Conservation (phyloP, 2,797 vertebrate genomes). For the Lindbergichthys nudifrons region DNA sequence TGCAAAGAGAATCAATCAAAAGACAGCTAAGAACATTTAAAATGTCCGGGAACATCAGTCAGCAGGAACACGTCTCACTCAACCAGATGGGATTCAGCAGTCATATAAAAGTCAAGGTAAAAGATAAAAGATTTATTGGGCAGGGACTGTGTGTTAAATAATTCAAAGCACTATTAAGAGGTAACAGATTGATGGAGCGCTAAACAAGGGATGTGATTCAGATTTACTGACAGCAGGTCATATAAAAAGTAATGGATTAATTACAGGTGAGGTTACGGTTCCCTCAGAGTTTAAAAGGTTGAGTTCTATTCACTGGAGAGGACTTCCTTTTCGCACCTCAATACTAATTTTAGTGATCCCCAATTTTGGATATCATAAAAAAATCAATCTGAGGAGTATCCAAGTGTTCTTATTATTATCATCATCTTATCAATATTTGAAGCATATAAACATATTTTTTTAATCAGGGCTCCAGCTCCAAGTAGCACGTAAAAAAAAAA, state of each 20-base stretch:
- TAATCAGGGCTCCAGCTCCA: no score
- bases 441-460: background rate
- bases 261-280: slow-evolving; percentile 1
- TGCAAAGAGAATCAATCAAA: slow-evolving; percentile 37
- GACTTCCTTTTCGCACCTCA: background rate
- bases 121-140: slow-evolving; percentile 46
- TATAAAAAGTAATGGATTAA: slow-evolving; percentile 11
- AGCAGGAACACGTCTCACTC: slow-evolving; percentile 1
- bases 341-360: background rate
- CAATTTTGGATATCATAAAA: background rate
- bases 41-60: slow-evolving; percentile 14
- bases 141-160: slow-evolving; percentile 36
- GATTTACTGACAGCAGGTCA: slow-evolving; percentile 1
- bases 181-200: slow-evolving; percentile 9
- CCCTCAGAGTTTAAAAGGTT: background rate
- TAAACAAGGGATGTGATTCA: slow-evolving; percentile 16
- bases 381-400: background rate
- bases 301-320: slow-evolving; percentile 1
- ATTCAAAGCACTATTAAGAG: slow-evolving; percentile 30
- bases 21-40: slow-evolving; percentile 22
- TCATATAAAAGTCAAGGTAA: slow-evolving; percentile 36
- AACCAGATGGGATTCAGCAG: slow-evolving; percentile 23
- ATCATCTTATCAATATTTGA: background rate
- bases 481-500: no score
- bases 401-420: background rate